Base-by-base conservation (phyloP, 2,113 vertebrate genomes). In the Lepus timidus region DNA sequence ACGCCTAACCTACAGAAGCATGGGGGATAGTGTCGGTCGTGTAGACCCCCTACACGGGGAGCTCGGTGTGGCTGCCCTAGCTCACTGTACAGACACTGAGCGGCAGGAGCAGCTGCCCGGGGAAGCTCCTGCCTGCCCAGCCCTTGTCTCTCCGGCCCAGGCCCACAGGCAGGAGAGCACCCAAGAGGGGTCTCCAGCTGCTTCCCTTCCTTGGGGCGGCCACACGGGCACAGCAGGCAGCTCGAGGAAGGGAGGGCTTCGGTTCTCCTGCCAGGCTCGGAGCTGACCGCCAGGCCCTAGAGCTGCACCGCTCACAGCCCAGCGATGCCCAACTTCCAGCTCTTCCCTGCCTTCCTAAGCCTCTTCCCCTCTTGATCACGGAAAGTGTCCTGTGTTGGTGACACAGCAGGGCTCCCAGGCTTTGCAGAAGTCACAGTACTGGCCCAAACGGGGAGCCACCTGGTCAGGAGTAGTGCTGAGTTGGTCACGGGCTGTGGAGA, bases 381-480 rank as follows among this genome's bases (percentile, higher is more conserved):
- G 79, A 74, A 55, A 49, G 49, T n/a, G 33, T 36, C 62, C 33
- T 7, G 0, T 33, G 17, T 67, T 61, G 27, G 19, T 49, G 52
- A 71, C 31, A 44, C 14, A 75, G 36, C 49, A 68, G 85, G 4
- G 27, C 52, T 84, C 31, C 71, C 2, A 12, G 36, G 23, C 4
- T 20, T 68, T 83, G 58, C 31, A 83, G 75, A 90, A 90, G 55
- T 27, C 55, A 39, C 51, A 79, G 39, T 76, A 39, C 55, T 64
- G 22, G 16, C 22, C 82, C 52, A 44, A 44, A 44, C 44, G 44
- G 68, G n/a, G 39, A 81, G 36, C 36, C 11, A 44, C 12, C 12
- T 25, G 23, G 52, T 49, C 36, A 22, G 23, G 22, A 27, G 67
- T 3, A 27, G 73, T 79, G 82, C 58, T 58, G 25, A n/a, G 39